A percentile compares a stretch with the other conserved stretches of the same genome.
phyloP scores from a whole-genome alignment of 2,797 vertebrate species.

The Anableps anableps region DNA sequence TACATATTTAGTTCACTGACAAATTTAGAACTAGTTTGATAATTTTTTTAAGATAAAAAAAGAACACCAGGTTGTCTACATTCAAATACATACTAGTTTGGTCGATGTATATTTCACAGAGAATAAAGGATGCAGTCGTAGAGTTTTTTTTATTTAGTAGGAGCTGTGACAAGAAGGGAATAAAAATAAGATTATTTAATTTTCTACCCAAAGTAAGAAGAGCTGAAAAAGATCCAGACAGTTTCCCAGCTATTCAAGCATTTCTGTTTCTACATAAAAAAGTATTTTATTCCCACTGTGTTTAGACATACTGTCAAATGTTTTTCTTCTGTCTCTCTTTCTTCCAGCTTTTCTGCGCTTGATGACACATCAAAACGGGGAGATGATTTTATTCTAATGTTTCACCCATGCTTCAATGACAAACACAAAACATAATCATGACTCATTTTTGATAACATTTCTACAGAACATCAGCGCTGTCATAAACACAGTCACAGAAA shows the following conservation, averaged over 20 bases:
- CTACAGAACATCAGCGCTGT: background rate
- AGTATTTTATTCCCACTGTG: background rate
- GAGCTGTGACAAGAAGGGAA: background rate
- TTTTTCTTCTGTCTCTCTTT: background rate
- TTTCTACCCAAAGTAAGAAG: background rate
- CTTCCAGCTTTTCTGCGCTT: background rate
- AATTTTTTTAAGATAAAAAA: too few species aligned
- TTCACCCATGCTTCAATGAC: conserved; percentile 8
- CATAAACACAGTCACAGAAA: background rate
- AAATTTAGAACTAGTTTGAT: too few species aligned
- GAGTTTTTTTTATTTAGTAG: background rate
- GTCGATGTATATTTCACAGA: background rate
- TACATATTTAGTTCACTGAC: too few species aligned
- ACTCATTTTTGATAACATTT: conserved; percentile 6
- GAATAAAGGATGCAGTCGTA: background rate
- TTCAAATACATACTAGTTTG: background rate
- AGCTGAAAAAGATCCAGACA: background rate
- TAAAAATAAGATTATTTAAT: background rate
- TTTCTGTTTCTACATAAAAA: background rate
- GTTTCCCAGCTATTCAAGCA: background rate
- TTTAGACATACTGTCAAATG: background rate
- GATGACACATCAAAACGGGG: background rate
- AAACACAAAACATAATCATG: conserved; percentile 7
- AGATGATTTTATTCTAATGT: background rate
- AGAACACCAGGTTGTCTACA: too few species aligned